A percentile compares a stretch with the other conserved stretches of the same genome.
Evolutionary conservation across 2,888 invertebrate genomes (phyloP).

Genomic region (Phorcus lineatus): DNA sequence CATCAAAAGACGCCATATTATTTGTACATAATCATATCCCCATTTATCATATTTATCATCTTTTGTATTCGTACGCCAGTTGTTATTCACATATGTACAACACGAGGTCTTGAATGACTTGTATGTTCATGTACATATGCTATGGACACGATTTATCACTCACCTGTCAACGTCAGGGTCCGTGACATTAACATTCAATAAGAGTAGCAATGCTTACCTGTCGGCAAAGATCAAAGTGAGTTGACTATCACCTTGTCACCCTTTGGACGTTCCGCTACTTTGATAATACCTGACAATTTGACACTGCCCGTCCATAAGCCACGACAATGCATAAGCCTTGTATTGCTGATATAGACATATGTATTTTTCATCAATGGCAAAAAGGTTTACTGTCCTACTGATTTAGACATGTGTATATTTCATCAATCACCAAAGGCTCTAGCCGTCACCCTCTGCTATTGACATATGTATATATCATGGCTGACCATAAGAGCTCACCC

Average conservation of each 20-base stretch:
- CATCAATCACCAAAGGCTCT: too few relatives aligned
- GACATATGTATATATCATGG: too few relatives aligned
- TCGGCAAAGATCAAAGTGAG: background rate
- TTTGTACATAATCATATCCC: too few relatives aligned
- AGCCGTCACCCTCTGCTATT: too few relatives aligned
- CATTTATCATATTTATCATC: too few relatives aligned
- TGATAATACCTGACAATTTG: background rate
- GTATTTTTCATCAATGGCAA: slow-evolving; percentile 1
- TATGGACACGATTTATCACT: background rate
- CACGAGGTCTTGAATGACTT: too few relatives aligned
- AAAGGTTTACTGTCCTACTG: background rate
- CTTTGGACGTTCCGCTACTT: background rate
- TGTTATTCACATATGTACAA: too few relatives aligned
- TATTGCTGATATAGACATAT: background rate
- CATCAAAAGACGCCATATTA: too few relatives aligned
- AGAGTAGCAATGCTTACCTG: background rate
- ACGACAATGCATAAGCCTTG: background rate
- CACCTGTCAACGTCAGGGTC: background rate
- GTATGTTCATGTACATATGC: too few relatives aligned
- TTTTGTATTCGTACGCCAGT: too few relatives aligned
- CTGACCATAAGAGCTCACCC: too few relatives aligned
- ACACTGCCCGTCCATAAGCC: background rate
- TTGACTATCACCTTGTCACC: background rate
- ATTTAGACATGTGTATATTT: too few relatives aligned
- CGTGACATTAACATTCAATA: background rate